Evolutionary conservation across 2,888 invertebrate species (phyloP).

Genomic region (Leptothorax acervorum): DNA sequence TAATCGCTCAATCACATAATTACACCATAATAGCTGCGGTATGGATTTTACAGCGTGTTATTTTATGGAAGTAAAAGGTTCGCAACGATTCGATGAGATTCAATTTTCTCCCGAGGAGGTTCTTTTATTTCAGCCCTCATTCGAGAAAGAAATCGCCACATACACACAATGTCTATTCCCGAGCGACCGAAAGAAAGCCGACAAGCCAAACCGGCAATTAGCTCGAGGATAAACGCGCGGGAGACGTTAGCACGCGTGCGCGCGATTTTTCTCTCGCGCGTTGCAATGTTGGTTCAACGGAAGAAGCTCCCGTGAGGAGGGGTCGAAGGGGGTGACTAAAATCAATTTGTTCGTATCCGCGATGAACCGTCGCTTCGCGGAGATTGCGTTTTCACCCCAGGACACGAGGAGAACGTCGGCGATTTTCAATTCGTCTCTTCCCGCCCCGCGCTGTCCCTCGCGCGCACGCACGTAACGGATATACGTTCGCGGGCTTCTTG

Average conservation of each 20-base stretch:
- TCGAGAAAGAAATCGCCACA: slow-evolving; percentile 26
- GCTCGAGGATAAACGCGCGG: not conserved
- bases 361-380: slow-evolving; percentile 40
- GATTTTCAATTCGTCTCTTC: slow-evolving; percentile 68
- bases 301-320: not conserved
- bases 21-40: not conserved
- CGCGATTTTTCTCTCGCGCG: slow-evolving; percentile 31
- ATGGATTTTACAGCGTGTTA: slow-evolving; percentile 5
- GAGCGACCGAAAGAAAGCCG: slow-evolving; percentile 23
- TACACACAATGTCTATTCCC: not conserved
- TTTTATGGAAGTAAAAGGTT: slow-evolving; percentile 58
- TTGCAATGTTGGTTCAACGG: not conserved
- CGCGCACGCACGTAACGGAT: slow-evolving; percentile 41
- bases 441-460: not conserved
- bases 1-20: not conserved
- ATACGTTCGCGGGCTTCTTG: slow-evolving; percentile 53
- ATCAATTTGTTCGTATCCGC: slow-evolving; percentile 67
- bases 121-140: not conserved
- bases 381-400: slow-evolving; percentile 63
- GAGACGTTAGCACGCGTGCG: slow-evolving; percentile 3
- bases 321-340: slow-evolving; percentile 19
- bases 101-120: slow-evolving; percentile 53
- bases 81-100: slow-evolving; percentile 64
- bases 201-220: slow-evolving; percentile 37
- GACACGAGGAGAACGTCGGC: slow-evolving; percentile 51